Base-by-base conservation (phyloP, 30 jellyfish, hydroid and myxozoan genomes). In the Nemopilema nomurai region DNA sequence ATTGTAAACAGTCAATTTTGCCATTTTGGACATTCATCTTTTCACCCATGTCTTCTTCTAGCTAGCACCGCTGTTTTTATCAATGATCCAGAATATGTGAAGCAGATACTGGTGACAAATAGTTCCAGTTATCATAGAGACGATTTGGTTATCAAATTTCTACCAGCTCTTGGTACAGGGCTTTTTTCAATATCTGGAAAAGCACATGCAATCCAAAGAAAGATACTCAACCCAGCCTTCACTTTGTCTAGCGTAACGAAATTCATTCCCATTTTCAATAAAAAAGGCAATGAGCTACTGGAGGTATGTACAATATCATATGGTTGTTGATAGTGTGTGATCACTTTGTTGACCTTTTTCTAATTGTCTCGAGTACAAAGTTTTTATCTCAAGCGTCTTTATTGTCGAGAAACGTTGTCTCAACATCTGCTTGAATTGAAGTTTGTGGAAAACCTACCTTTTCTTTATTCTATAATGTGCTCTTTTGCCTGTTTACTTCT, bases 91-190 rank as follows among this genome's bases (percentile, higher is more conserved):
- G 93, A 73, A 50, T 62, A 0, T 74, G 87, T 87, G 24, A 73
- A 84, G 82, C 77, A 57, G 66, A 32, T 84, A 4, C 82, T 84
- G 22, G 93, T 84, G 30, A 72, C 93, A 32, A 84, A 84, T 69
- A 73, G 87, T 57, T 1, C 69, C 31, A 72, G 67, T 25, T 84
- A 72, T 30, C 28, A 49, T 13, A 32, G 93, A 31, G 76, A 41
- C 20, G 68, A 32, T 31, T 0, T 33, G 8, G 69, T 84, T 18
- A 23, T 21, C 31, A 76, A 51, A 28, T 8, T 84, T 29, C 87
- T 84, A 24, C 93, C 93, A 0, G 86, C 77, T 20, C 31, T 84
- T 86, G 93, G 93, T 6, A 73, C 65, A 28, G 87, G 93, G 0
- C 28, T 84, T 27, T 51, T 84, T 18, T 72, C 93, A 0, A 30